These are phyloP conservation scores for Amitus sp. DNA, from an alignment of 2,888 invertebrate genomes.

Conservation along the genomic window DNA sequence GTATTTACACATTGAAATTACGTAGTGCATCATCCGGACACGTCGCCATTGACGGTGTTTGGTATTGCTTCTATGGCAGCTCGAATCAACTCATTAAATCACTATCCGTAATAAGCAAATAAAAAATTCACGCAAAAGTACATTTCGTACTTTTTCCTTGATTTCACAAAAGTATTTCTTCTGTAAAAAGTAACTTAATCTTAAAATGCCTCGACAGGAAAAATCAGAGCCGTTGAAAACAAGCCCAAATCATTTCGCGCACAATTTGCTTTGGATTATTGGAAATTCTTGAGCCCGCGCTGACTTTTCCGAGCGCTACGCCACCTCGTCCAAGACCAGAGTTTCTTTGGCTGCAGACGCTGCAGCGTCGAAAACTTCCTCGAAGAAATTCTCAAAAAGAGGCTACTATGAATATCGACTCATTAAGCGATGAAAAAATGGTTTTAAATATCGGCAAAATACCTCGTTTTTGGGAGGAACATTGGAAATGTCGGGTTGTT, in stretches of 20 bases:
- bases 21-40: too few relatives aligned
- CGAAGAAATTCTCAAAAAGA: background rate
- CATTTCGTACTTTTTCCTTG: too few relatives aligned
- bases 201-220: background rate
- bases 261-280: background rate
- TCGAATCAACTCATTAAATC: too few relatives aligned
- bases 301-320: slow-evolving; percentile 22
- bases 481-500: slow-evolving; percentile 63
- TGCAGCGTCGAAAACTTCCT: background rate
- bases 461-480: slow-evolving; percentile 41
- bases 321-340: background rate
- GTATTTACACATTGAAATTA: background rate
- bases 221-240: background rate
- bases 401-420: background rate
- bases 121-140: too few relatives aligned
- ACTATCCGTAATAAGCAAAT: too few relatives aligned
- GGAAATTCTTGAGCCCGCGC: slow-evolving; percentile 45
- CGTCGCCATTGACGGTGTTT: too few relatives aligned
- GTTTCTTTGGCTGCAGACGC: too few relatives aligned
- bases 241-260: slow-evolving; percentile 1
- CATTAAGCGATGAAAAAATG: slow-evolving; percentile 49
- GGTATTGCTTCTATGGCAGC: slow-evolving; percentile 1
- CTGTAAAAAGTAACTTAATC: too few relatives aligned
- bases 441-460: slow-evolving; percentile 10
- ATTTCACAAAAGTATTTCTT: too few relatives aligned